Evolutionary conservation across 2,797 vertebrate genomes (phyloP).

Genomic region (Pitangus sulphuratus): DNA sequence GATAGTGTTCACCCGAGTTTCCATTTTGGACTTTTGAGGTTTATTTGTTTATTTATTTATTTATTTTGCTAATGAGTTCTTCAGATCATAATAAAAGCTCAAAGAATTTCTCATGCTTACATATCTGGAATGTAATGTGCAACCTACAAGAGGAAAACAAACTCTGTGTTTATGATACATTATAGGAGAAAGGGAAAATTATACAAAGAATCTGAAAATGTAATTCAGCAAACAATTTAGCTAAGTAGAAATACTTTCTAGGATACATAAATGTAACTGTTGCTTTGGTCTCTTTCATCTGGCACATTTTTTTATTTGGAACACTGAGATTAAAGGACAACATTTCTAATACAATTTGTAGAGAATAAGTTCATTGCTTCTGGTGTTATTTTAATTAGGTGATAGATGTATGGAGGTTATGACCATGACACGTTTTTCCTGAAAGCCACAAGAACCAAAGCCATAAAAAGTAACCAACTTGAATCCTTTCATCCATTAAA

Average conservation of each 20-base stretch:
- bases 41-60: too few relatives aligned
- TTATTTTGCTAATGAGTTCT: not conserved
- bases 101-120: not conserved
- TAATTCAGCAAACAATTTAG: not conserved
- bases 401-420: not conserved
- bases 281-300: not conserved
- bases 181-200: not conserved
- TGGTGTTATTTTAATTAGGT: conserved; percentile 37
- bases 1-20: not conserved
- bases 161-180: not conserved
- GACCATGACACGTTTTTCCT: not conserved
- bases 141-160: not conserved
- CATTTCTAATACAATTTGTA: conserved; percentile 40
- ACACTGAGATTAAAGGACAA: not conserved
- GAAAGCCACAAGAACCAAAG: conserved; percentile 10
- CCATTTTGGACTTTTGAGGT: not conserved
- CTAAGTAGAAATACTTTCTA: not conserved
- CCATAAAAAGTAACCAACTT: not conserved
- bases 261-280: not conserved
- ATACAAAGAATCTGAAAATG: not conserved
- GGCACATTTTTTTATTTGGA: not conserved
- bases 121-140: not conserved
- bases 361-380: not conserved
- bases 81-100: not conserved
- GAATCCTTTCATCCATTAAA: conserved; percentile 43